Evolutionary conservation across 2,797 vertebrate species (phyloP).

Genomic region (Argentina silus): DNA sequence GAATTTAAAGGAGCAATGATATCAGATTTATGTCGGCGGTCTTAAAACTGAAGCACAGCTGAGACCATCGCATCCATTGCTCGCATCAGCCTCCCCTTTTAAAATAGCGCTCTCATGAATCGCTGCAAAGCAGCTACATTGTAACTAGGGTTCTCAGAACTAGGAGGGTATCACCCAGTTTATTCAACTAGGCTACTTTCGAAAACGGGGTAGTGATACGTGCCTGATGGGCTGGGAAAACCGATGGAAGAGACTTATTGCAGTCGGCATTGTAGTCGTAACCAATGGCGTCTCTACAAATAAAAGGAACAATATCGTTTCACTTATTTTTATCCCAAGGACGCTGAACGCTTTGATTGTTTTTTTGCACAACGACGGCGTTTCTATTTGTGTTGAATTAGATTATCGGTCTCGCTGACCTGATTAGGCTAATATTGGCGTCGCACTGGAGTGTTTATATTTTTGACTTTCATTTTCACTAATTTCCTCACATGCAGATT

Average conservation of each 20-base stretch:
- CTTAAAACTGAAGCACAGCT: not conserved
- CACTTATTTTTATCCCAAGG: constrained; percentile 1
- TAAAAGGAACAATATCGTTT: not conserved
- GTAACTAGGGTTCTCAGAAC: not conserved
- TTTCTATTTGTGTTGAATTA: not conserved
- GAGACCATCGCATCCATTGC: no score
- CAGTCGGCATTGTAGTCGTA: constrained; percentile 9
- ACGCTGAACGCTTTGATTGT: not conserved
- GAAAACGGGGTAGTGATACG: no score
- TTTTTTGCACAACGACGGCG: constrained; percentile 4
- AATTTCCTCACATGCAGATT: not conserved
- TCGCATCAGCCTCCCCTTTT: constrained; percentile 32
- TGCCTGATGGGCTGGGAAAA: not conserved
- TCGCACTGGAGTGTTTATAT: not conserved
- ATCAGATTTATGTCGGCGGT: constrained; percentile 21
- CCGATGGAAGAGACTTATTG: constrained; percentile 1
- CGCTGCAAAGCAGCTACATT: not conserved
- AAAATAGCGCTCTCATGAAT: constrained; percentile 23
- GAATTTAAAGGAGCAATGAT: not conserved
- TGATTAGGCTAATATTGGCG: not conserved
- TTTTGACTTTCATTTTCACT: not conserved
- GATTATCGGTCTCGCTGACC: not conserved
- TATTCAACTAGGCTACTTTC: constrained; percentile 17
- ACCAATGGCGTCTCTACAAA: not conserved
- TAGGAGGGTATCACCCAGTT: not conserved